Base-by-base conservation (phyloP, 2,888 invertebrate genomes). In the Melieria omissa region DNA sequence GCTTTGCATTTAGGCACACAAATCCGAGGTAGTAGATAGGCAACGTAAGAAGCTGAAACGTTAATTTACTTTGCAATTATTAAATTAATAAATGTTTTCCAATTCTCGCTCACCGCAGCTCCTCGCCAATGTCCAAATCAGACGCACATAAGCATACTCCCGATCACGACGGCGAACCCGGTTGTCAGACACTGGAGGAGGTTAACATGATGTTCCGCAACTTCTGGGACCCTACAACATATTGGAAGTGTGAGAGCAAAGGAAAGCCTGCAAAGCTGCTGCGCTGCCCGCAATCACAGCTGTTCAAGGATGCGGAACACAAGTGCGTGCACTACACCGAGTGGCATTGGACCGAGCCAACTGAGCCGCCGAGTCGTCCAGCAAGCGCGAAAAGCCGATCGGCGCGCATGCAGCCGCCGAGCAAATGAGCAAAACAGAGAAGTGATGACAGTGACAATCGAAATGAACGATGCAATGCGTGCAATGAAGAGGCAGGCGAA, bases 181-280 rank as follows among this genome's bases (percentile, higher is more conserved):
- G 84, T 63, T 85, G 85, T 73, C 79, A 80, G 58, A 84, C 83
- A 0, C 74, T 80, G 65, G 81, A 76, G 4, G 85, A 85, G 75
- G 72, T 85, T 72, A 82, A 81, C 62, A 81, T 81, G 73, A 80
- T 82, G 78, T 84, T 85, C 73, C 84, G 84, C 29, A 80, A 85
- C 65, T 84, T 82, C 75, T 83, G 85, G 83, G 85, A 85, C 75
- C 85, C 85, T 46, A 85, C 85, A 7, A 77, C 82, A 0, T 85
- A 82, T 70, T 85, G 85, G 85, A 77, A 81, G 67, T 85, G 85
- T 74, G 82, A 82, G 0, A 77, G 74, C 74, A 80, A 80, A 68
- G 82, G 80, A 2, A 78, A 78, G 12, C 77, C 79, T 0, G 85
- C 84, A 0, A 75, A 77, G 29, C 75, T 80, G 5, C 78, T 78